These are phyloP conservation scores for Tachycineta bicolor DNA, from an alignment of 2,113 vertebrate genomes.

Conservation along the genomic window DNA sequence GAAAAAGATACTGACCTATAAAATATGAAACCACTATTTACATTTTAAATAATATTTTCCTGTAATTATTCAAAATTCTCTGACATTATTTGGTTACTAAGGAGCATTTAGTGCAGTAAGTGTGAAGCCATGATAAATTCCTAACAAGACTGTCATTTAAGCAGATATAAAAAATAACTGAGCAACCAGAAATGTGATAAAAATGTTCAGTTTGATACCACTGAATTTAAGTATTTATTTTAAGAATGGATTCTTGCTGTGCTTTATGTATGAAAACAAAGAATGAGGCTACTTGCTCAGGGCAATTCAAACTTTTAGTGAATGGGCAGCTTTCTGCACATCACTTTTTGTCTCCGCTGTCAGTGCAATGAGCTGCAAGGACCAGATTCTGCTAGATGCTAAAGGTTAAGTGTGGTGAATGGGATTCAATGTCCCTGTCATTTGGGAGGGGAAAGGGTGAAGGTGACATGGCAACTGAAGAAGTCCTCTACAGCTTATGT, in stretches of 20 bases:
- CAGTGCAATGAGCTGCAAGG: not conserved
- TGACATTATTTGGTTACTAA: not conserved
- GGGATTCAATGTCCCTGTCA: not conserved
- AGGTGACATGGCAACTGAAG: not conserved
- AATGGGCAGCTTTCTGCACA: not conserved
- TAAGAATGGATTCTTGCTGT: not conserved
- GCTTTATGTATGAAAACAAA: not conserved
- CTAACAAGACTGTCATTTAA: not conserved
- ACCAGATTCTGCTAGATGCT: not conserved
- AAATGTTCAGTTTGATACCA: not conserved
- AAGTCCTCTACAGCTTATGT: not conserved
- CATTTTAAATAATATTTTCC: not conserved
- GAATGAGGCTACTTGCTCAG: not conserved
- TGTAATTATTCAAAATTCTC: not conserved
- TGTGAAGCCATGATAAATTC: not conserved
- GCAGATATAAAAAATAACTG: not conserved
- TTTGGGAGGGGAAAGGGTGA: rapidly evolving
- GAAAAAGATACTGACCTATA: not conserved
- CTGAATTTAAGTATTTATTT: not conserved
- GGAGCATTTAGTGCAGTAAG: not conserved
- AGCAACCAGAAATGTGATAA: not conserved
- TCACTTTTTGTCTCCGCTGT: not conserved
- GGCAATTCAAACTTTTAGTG: not conserved
- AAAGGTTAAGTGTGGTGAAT: not conserved
- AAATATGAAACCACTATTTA: not conserved